These are phyloP conservation scores for Lamellibrachia luymesi DNA, from an alignment of 1,140 invertebrate species.

Conservation along the genomic window DNA sequence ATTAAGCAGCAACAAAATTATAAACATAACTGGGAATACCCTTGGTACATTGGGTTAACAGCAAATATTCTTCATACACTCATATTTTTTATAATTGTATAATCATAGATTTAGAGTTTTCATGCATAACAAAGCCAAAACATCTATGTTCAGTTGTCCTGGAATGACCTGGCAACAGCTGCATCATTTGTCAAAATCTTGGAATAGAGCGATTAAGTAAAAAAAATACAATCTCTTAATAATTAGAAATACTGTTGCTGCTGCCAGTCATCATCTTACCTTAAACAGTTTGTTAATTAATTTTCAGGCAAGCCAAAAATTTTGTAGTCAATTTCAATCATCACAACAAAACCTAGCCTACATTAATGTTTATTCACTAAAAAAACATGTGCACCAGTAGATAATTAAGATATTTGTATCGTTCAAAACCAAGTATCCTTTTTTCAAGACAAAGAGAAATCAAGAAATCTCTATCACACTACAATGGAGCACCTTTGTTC, in stretches of 20 bases:
- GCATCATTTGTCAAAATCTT: background rate
- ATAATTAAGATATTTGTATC: background rate
- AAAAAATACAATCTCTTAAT: background rate
- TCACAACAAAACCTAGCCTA: background rate
- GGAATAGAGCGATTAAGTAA: background rate
- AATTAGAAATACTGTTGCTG: background rate
- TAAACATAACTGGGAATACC: background rate
- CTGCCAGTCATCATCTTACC: background rate
- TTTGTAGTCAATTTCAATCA: background rate
- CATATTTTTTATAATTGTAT: background rate
- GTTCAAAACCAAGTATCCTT: background rate
- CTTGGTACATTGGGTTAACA: background rate
- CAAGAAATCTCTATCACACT: background rate
- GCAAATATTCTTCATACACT: background rate
- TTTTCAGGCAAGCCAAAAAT: background rate
- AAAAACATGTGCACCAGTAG: background rate
- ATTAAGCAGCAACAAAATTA: background rate
- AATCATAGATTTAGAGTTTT: background rate
- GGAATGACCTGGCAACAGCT: background rate
- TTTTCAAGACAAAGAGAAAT: background rate
- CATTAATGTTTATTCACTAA: background rate
- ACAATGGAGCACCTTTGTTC: background rate
- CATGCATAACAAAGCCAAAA: background rate
- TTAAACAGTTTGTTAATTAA: background rate
- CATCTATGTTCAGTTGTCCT: background rate